Evolutionary conservation across 2,888 invertebrate species (phyloP), one percentile per base, ranked within the genome.

Genomic region (Polietes domitor): DNA sequence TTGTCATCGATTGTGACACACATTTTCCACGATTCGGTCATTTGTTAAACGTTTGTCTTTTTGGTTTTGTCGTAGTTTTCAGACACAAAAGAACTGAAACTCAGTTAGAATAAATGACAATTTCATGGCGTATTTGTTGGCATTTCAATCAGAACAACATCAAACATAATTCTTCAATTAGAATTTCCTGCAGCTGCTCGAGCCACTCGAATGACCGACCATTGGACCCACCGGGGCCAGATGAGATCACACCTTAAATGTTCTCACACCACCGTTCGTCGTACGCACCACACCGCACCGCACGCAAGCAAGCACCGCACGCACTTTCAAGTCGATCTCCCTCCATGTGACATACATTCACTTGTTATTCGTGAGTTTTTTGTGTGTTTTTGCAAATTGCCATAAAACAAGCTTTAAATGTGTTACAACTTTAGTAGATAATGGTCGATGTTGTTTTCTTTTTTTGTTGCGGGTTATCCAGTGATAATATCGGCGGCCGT

Each of bases 161-260:
- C 24, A 43, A 37, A 68, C 68, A 68, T 68, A 68, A 68, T 43
- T 68, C 43, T 43, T 68, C 68, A 68, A 68, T 68, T 68, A 68
- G 68, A 68, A 68, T 68, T 68, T 68, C 24, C 68, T 68, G 68
- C 68, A 68, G 68, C 68, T 68, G 68, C 17, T 12, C 43, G 15
- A 15, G 21, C 32, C 17, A 41, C 7, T 55, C 55, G 3, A 55
- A 12, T 55, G 28, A 65, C 15, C 53, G 6, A 21, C 4, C 24
- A 37, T 37, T 37, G 6, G 58, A 58, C 9, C 19, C 43, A 47
- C 15, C n/a, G 15, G n/a, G 37, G 12, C 43, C 68, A 68, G 43
- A 68, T 41, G 68, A 68, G 68, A 68, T 68, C 68, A 68, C 68
- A 68, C 68, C 68, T 43, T 68, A 24, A 68, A 43, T 68, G 43